phyloP scores from a whole-genome alignment of 92 coral and sea anemone genomes.

The Montipora capitata region DNA sequence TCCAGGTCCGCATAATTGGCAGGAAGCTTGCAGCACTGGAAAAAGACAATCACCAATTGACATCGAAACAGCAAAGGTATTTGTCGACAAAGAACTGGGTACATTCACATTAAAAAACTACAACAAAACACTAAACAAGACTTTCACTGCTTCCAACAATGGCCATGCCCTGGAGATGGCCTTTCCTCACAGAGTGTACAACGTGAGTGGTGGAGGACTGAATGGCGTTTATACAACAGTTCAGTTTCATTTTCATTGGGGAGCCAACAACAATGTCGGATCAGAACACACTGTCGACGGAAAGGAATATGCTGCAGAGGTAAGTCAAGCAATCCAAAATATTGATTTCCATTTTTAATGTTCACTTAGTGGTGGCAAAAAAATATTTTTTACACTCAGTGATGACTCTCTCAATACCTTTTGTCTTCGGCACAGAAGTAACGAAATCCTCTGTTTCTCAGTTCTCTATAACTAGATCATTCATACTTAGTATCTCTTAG shows the following conservation, averaged over 20 bases:
- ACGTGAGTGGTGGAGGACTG: constrained; percentile 67
- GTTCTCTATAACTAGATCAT: too few species aligned
- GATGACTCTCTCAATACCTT: too few species aligned
- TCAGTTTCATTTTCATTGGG: constrained; percentile 79
- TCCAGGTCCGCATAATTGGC: constrained; percentile 26
- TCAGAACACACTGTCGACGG: constrained; percentile 80
- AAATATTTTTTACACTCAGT: too few species aligned
- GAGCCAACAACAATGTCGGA: constrained; percentile 49
- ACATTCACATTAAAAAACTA: constrained; percentile 12
- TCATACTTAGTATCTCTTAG: too few species aligned
- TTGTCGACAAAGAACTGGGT: constrained; percentile 36
- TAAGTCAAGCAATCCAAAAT: not conserved
- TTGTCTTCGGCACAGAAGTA: too few species aligned
- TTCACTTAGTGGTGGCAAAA: not conserved
- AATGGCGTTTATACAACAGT: constrained; percentile 48
- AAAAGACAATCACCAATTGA: constrained; percentile 56
- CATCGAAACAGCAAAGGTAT: constrained; percentile 21
- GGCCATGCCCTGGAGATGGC: constrained; percentile 52
- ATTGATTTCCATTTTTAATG: not conserved
- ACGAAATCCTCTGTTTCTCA: too few species aligned
- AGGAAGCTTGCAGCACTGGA: not conserved
- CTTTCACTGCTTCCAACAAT: constrained; percentile 41
- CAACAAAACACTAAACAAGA: not conserved
- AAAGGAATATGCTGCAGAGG: constrained; percentile 79
- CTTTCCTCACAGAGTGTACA: not conserved